Percentiles rank a stretch among this genome's conserved stretches.
Evolutionary conservation across 2,888 invertebrate species (phyloP).

Genomic region (Magallana nippona): DNA sequence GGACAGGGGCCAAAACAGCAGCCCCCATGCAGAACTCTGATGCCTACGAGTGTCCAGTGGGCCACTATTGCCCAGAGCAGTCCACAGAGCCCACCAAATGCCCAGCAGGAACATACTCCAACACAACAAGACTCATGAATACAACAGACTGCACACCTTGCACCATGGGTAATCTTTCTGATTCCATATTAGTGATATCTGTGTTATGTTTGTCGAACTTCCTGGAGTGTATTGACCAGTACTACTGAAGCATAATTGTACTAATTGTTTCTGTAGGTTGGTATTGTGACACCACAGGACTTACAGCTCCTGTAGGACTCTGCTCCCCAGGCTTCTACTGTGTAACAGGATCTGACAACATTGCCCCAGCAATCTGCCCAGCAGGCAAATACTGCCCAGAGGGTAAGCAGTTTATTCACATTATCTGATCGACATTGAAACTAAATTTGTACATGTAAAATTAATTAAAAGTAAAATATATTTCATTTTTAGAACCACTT

Average conservation of each 20-base stretch:
- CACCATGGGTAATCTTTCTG: constrained; percentile 63
- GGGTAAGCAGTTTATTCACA: constrained; percentile 57
- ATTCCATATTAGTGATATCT: too few relatives aligned
- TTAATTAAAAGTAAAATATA: too few relatives aligned
- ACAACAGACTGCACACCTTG: constrained; percentile 72
- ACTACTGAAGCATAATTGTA: too few relatives aligned
- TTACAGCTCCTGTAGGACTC: constrained; percentile 68
- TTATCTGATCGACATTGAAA: too few relatives aligned
- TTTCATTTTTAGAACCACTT: too few relatives aligned
- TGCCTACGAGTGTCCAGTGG: constrained; percentile 75
- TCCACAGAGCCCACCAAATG: constrained; percentile 72
- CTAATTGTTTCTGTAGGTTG: constrained; percentile 60
- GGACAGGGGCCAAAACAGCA: constrained; percentile 69
- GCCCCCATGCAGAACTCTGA: constrained; percentile 70
- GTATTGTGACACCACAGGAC: constrained; percentile 72
- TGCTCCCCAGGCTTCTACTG: constrained; percentile 77
- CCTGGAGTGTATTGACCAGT: background rate
- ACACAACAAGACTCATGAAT: constrained; percentile 70
- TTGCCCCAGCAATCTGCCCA: constrained; percentile 71
- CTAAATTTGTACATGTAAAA: too few relatives aligned
- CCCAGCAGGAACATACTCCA: constrained; percentile 74
- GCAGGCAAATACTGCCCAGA: constrained; percentile 75
- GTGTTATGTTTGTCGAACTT: too few relatives aligned
- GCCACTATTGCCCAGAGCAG: constrained; percentile 75
- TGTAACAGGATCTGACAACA: constrained; percentile 67